phyloP scores from a whole-genome alignment of 2,113 vertebrate genomes.

The Carassius gibelio region DNA sequence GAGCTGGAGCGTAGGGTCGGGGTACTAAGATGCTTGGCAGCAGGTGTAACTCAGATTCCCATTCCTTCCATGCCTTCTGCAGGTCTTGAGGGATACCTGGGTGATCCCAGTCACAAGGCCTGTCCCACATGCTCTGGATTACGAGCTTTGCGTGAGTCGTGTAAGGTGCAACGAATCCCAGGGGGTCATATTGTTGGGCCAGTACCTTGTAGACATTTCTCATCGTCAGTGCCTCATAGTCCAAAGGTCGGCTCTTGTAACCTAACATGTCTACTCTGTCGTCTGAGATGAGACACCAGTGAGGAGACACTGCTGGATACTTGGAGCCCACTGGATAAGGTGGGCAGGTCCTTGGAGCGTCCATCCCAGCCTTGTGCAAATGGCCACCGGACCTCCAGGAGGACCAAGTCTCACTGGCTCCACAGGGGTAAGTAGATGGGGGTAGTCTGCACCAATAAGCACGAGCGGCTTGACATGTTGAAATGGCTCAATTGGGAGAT shows the following conservation, averaged over 20 bases:
- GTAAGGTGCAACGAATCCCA: neutral
- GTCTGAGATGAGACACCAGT: neutral
- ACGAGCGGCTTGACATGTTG: too few relatives aligned
- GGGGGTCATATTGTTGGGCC: neutral
- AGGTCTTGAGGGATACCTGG: neutral
- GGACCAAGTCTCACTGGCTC: too few relatives aligned
- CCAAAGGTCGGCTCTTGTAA: neutral
- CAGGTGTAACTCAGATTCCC: neutral
- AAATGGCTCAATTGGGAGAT: too few relatives aligned
- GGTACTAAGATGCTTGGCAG: neutral
- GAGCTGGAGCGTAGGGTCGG: neutral
- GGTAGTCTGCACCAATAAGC: too few relatives aligned
- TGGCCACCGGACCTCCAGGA: too few relatives aligned
- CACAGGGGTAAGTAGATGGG: too few relatives aligned
- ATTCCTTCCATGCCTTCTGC: neutral
- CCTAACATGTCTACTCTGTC: neutral
- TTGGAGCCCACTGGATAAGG: too few relatives aligned
- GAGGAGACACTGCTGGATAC: too few relatives aligned
- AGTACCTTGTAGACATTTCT: too few relatives aligned
- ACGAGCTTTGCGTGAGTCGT: neutral
- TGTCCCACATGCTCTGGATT: neutral
- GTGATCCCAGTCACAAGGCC: neutral
- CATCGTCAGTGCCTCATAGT: too few relatives aligned
- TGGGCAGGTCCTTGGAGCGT: too few relatives aligned
- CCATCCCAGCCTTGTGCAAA: too few relatives aligned